Conservation (phyloP, 2,113 vertebrate species). For the Phaetusa simplex region DNA sequence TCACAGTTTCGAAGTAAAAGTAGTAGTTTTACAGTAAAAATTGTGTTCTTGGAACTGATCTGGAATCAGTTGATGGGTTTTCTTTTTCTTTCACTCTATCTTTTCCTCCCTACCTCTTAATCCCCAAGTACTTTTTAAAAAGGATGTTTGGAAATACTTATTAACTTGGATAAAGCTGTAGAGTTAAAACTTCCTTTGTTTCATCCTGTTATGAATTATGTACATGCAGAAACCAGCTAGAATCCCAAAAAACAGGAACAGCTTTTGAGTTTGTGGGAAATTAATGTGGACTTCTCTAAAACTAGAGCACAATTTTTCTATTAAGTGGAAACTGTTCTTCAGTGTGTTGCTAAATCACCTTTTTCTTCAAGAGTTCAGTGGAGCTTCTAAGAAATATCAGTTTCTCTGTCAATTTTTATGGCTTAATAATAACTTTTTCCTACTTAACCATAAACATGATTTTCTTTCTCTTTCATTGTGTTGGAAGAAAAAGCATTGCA, state of each 20-base stretch:
- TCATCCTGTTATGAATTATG: neutral
- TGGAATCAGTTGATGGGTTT: neutral
- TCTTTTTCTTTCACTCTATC: neutral
- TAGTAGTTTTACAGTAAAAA: neutral
- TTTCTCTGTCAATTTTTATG: neutral
- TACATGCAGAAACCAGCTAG: neutral
- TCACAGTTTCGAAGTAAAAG: neutral
- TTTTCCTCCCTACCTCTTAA: accelerated
- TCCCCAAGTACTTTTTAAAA: neutral
- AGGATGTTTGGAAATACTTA: neutral
- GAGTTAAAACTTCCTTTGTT: neutral
- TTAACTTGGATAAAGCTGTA: neutral
- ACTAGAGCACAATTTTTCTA: neutral
- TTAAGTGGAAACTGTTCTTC: neutral
- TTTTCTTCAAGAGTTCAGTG: neutral
- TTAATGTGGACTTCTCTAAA: neutral
- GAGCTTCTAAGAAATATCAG: neutral
- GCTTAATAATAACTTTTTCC: neutral
- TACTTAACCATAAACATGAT: neutral
- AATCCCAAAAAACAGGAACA: neutral
- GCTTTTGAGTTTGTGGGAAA: neutral
- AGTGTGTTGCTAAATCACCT: neutral
- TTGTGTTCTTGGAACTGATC: neutral
- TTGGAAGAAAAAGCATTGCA: neutral
- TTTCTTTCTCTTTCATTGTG: neutral